Evolutionary conservation across 2,888 invertebrate genomes (phyloP).

Genomic region (Acleris emargana): DNA sequence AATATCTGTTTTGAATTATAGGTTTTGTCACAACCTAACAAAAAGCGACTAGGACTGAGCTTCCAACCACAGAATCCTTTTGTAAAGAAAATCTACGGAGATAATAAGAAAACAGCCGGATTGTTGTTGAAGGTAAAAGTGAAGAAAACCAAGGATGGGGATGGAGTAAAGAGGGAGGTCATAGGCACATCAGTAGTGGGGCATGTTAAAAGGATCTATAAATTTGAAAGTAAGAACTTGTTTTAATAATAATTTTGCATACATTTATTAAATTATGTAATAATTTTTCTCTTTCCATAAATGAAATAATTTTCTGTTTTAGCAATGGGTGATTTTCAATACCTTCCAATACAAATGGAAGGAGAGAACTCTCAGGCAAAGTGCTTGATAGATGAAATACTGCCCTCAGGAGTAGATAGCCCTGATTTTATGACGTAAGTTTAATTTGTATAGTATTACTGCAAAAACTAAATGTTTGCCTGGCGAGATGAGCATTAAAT

Average conservation of each 20-base stretch:
- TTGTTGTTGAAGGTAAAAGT: slow-evolving; percentile 90
- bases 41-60: slow-evolving; percentile 88
- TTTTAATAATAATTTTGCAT: neutral
- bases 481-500: too few species aligned
- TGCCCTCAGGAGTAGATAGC: slow-evolving; percentile 81
- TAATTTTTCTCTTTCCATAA: too few species aligned
- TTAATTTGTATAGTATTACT: slow-evolving; percentile 32
- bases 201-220: slow-evolving; percentile 83
- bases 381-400: slow-evolving; percentile 85
- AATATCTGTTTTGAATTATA: slow-evolving; percentile 40
- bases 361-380: slow-evolving; percentile 63
- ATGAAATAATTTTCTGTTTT: slow-evolving; percentile 42
- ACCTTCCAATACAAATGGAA: slow-evolving; percentile 87
- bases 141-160: slow-evolving; percentile 71
- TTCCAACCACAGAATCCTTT: slow-evolving; percentile 93
- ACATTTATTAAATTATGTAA: too few species aligned
- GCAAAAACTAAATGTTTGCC: too few species aligned
- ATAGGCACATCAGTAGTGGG: slow-evolving; percentile 83
- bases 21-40: slow-evolving; percentile 64
- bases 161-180: slow-evolving; percentile 69
- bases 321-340: slow-evolving; percentile 97
- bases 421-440: slow-evolving; percentile 61
- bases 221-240: slow-evolving; percentile 85
- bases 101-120: slow-evolving; percentile 86
- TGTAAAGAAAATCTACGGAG: slow-evolving; percentile 90